Conservation (phyloP, 1,140 invertebrate species). For the Neuroterus valhalla region DNA sequence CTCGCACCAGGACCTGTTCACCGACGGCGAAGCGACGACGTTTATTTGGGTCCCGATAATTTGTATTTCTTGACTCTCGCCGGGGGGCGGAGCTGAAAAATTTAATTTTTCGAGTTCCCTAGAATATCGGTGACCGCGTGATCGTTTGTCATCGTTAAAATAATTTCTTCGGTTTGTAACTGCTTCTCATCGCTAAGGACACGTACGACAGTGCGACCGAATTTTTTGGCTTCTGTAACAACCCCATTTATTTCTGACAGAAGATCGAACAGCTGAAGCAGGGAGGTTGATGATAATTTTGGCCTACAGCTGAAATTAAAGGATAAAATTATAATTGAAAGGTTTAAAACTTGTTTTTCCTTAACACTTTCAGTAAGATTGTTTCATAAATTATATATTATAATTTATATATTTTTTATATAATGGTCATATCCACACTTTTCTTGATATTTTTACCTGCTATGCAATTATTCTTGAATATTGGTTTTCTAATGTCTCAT, state of each 20-base stretch:
- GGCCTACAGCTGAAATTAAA: too few relatives aligned
- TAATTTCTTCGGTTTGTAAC: constrained; percentile 57
- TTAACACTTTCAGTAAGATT: too few relatives aligned
- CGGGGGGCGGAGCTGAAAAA: constrained; percentile 61
- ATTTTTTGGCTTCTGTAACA: constrained; percentile 25
- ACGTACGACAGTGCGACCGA: not conserved
- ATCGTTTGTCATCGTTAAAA: constrained; percentile 69
- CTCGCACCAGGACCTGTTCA: constrained; percentile 44
- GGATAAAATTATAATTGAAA: too few relatives aligned
- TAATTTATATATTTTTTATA: too few relatives aligned
- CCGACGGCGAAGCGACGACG: constrained; percentile 47
- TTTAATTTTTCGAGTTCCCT: constrained; percentile 54
- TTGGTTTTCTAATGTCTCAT: too few relatives aligned
- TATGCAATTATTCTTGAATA: too few relatives aligned
- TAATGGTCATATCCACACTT: too few relatives aligned
- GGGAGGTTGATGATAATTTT: too few relatives aligned
- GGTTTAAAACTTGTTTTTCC: too few relatives aligned
- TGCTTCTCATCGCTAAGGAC: not conserved
- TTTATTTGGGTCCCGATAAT: constrained; percentile 58
- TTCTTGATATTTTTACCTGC: too few relatives aligned
- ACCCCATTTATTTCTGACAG: not conserved
- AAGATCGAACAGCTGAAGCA: too few relatives aligned
- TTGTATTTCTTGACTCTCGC: constrained; percentile 56
- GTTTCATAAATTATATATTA: too few relatives aligned
- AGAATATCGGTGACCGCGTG: constrained; percentile 16